These are phyloP conservation scores for Stenchaetothrips biformis DNA, from an alignment of 2,888 invertebrate species.

Conservation along the genomic window DNA sequence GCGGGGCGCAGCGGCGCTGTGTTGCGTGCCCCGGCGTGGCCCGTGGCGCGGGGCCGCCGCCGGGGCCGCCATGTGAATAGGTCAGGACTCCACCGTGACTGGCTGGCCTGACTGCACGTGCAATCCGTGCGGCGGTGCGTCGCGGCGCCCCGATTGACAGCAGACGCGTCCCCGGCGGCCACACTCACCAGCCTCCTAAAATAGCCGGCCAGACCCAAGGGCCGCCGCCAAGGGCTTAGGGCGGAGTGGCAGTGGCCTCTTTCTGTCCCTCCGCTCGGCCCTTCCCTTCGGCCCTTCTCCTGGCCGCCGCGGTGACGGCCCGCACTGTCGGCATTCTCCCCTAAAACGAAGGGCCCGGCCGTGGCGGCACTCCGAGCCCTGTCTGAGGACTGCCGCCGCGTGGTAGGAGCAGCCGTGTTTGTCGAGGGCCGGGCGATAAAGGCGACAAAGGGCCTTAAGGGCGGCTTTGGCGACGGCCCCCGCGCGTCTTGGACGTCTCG, in stretches of 20 bases:
- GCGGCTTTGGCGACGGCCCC: conserved; percentile 28
- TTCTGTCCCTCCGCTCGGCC: conserved; percentile 43
- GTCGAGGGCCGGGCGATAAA: too few species aligned
- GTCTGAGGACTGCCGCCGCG: too few species aligned
- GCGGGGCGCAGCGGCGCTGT: neutral
- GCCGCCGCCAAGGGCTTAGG: too few species aligned
- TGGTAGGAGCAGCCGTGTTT: too few species aligned
- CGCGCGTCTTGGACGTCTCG: conserved; percentile 30
- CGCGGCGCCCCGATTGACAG: neutral
- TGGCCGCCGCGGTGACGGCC: conserved; percentile 42
- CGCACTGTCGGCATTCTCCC: neutral
- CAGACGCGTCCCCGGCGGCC: conserved; percentile 48
- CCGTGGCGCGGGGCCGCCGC: conserved; percentile 45
- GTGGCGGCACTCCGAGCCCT: too few species aligned
- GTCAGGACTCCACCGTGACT: neutral
- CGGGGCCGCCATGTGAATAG: conserved; percentile 42
- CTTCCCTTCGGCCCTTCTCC: conserved; percentile 45
- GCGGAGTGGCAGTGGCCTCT: neutral
- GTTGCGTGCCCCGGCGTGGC: neutral
- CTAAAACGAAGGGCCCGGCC: too few species aligned
- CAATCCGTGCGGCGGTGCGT: neutral
- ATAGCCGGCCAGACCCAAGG: conserved; percentile 31
- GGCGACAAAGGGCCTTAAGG: neutral
- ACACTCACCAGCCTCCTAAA: conserved; percentile 45
- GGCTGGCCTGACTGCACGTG: conserved; percentile 33